phyloP scores from a whole-genome alignment of 2,797 vertebrate species.

The Melopsittacus undulatus region DNA sequence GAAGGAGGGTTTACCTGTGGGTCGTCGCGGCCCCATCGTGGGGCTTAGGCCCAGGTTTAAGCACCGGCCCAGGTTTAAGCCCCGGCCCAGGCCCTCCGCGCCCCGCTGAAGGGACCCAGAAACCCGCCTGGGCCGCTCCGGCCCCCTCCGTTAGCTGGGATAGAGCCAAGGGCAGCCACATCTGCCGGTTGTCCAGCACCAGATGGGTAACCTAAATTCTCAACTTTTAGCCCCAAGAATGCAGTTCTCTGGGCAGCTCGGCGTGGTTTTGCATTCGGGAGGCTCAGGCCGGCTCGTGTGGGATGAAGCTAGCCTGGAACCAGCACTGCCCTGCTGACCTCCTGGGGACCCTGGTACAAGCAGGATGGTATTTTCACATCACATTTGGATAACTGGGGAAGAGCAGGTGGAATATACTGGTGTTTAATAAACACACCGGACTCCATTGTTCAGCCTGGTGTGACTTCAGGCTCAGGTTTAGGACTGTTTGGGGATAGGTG shows the following conservation, averaged over 20 bases:
- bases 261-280: too few species aligned
- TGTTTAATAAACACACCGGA: not conserved
- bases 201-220: fast-evolving
- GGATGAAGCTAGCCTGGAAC: fast-evolving
- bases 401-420: fast-evolving
- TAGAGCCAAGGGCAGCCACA: not conserved
- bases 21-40: fast-evolving
- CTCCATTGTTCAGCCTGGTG: not conserved
- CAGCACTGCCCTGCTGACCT: fast-evolving
- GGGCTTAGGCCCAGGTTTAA: fast-evolving
- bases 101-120: too few species aligned
- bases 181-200: fast-evolving
- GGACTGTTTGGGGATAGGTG: not conserved
- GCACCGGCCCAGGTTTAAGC: too few species aligned
- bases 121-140: too few species aligned
- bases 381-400: not conserved
- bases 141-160: fast-evolving
- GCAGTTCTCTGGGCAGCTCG: not conserved
- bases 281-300: fast-evolving
- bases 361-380: fast-evolving
- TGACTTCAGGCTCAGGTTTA: fast-evolving
- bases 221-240: fast-evolving
- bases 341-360: fast-evolving
- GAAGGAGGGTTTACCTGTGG: fast-evolving
- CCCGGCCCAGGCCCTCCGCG: too few species aligned